A percentile compares a stretch with the other conserved stretches of the same genome.
Evolutionary conservation across 2,797 vertebrate species (phyloP).

Genomic region (Malurus leucopterus): DNA sequence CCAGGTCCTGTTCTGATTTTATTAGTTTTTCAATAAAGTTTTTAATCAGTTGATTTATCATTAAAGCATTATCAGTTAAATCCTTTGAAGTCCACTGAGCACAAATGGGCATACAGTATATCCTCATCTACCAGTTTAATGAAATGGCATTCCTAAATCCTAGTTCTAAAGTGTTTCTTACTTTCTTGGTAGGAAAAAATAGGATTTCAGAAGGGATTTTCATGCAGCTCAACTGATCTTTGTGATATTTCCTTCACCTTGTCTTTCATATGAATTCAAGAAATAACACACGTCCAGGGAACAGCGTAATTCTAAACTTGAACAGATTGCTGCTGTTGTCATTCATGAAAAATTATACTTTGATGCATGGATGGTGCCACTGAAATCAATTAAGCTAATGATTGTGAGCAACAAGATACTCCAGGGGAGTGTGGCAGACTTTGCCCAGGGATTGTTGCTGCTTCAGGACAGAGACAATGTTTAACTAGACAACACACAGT

Average conservation of each 20-base stretch:
- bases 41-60: neutral
- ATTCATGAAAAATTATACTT: neutral
- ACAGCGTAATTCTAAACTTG: neutral
- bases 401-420: neutral
- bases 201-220: neutral
- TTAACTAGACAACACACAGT: neutral
- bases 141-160: neutral
- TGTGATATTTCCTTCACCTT: neutral
- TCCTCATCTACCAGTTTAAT: neutral
- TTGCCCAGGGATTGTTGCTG: neutral
- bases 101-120: neutral
- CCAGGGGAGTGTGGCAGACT: neutral
- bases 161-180: neutral
- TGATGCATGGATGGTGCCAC: neutral
- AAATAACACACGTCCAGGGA: neutral
- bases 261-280: neutral
- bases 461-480: neutral
- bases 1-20: neutral
- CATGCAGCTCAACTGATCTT: neutral
- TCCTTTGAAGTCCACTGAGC: neutral
- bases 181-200: neutral
- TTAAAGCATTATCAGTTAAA: neutral
- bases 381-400: neutral
- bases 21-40: neutral
- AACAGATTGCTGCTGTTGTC: neutral